These are phyloP conservation scores for Tinamus major DNA, from an alignment of 2,797 vertebrate genomes.

Conservation along the genomic window DNA sequence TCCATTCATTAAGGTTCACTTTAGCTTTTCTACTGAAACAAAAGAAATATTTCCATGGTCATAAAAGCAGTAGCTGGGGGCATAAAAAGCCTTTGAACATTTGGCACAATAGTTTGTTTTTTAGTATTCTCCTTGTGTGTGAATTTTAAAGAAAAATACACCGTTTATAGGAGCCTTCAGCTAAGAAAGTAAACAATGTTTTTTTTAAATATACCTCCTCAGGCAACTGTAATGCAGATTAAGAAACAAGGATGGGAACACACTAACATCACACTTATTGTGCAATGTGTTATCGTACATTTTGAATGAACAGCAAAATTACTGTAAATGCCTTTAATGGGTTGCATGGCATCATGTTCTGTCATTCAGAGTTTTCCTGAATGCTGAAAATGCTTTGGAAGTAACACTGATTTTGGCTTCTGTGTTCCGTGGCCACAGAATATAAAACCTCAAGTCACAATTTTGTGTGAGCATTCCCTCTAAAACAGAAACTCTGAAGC, in stretches of 20 bases:
- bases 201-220: background rate
- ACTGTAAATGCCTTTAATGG: background rate
- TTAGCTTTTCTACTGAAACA: background rate
- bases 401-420: background rate
- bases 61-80: background rate
- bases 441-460: background rate
- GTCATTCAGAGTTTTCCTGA: background rate
- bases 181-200: conserved; percentile 14
- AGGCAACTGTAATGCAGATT: background rate
- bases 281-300: background rate
- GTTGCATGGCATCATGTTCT: background rate
- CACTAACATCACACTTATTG: background rate
- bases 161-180: conserved; percentile 4
- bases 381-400: background rate
- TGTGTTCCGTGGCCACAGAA: background rate
- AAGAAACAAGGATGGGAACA: background rate
- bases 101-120: background rate
- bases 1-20: conserved; percentile 8
- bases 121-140: background rate
- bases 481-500: background rate
- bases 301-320: conserved; percentile 9
- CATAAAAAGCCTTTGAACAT: background rate
- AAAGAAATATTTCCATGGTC: background rate
- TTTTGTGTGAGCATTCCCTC: background rate
- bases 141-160: conserved; percentile 5